Evolutionary conservation across 2,113 vertebrate species (phyloP).

Genomic region (Aptenodytes forsteri): DNA sequence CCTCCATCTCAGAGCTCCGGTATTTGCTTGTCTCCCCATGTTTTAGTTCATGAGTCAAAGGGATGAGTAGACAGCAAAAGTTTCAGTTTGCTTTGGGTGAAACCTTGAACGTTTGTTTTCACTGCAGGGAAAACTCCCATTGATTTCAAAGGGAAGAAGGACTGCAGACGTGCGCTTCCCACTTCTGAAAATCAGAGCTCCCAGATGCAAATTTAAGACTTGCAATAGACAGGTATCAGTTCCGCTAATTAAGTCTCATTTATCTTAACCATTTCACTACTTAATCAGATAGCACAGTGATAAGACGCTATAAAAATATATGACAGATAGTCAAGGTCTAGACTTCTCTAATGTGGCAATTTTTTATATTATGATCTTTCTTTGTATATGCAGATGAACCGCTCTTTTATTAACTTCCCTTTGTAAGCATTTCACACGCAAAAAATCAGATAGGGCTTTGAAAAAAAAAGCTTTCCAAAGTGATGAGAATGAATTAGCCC

Average conservation of each 20-base stretch:
- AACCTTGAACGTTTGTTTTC: neutral
- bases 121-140: neutral
- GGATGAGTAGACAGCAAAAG: neutral
- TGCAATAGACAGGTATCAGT: slow-evolving; percentile 46
- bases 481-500: slow-evolving; percentile 56
- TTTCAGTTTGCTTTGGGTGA: neutral
- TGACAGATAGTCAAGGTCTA: slow-evolving; percentile 67
- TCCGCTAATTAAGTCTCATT: slow-evolving; percentile 52
- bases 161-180: neutral
- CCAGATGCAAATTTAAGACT: slow-evolving; percentile 9
- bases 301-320: slow-evolving; percentile 42
- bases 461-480: slow-evolving; percentile 28
- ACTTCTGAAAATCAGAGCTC: slow-evolving; percentile 22
- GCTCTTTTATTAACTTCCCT: slow-evolving; percentile 61
- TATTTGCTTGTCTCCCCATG: neutral
- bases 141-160: slow-evolving; percentile 14
- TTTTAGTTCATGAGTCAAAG: neutral
- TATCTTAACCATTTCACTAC: slow-evolving; percentile 63
- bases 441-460: slow-evolving; percentile 61
- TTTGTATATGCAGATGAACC: slow-evolving; percentile 53
- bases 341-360: slow-evolving; percentile 59
- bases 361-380: slow-evolving; percentile 57
- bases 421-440: slow-evolving; percentile 57
- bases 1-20: neutral
- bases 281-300: slow-evolving; percentile 53